These are phyloP conservation scores for Eulemur mongoz DNA, from an alignment of 2,797 vertebrate genomes.

Conservation along the genomic window DNA sequence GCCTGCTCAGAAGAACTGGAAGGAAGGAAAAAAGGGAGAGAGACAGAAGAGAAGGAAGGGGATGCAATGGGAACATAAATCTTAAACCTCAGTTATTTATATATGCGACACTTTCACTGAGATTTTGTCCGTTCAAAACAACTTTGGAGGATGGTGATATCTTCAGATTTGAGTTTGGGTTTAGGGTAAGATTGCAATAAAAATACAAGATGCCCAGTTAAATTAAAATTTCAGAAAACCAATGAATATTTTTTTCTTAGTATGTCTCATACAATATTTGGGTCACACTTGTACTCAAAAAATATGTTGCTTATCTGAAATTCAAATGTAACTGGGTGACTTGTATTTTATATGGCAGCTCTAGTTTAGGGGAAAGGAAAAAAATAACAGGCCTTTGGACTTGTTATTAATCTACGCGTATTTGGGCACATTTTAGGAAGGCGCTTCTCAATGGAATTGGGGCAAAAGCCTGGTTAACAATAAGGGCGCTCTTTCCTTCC, in stretches of 20 bases:
- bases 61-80: not conserved
- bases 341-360: not conserved
- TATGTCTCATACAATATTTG: not conserved
- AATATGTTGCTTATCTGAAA: conserved; percentile 2
- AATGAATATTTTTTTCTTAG: not conserved
- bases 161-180: not conserved
- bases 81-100: not conserved
- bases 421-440: not conserved
- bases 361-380: not conserved
- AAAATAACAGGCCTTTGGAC: not conserved
- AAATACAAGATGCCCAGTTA: not conserved
- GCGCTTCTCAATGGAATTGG: not conserved
- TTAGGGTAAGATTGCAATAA: not conserved
- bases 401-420: not conserved
- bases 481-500: not conserved
- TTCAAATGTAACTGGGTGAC: not conserved
- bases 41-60: too few species aligned
- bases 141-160: not conserved
- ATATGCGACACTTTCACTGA: not conserved
- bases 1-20: too few species aligned
- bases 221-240: not conserved
- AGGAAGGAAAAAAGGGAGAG: not conserved
- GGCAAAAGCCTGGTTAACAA: not conserved
- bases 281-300: not conserved
- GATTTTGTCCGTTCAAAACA: not conserved